These are phyloP conservation scores for Synergus laeviventris DNA, from an alignment of 2,888 invertebrate species.

Conservation along the genomic window DNA sequence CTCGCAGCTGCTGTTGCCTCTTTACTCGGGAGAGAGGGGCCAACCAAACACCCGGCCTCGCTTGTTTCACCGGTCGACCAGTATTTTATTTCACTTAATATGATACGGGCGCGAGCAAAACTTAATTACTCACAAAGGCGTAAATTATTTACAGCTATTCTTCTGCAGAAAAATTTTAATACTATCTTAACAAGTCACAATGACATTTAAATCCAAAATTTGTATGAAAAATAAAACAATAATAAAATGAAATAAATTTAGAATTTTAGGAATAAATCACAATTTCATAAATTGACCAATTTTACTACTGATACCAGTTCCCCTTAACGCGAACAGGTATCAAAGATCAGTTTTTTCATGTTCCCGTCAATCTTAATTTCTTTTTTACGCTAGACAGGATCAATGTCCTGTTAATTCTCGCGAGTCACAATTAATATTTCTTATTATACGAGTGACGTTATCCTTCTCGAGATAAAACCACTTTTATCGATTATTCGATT, in stretches of 20 bases:
- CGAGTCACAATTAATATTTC: background rate
- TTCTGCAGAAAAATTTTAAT: background rate
- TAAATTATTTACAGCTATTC: background rate
- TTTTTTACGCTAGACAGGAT: background rate
- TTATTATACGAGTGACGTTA: background rate
- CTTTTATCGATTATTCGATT: background rate
- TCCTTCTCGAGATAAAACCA: background rate
- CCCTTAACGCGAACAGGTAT: background rate
- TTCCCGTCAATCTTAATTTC: background rate
- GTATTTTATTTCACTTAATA: constrained; percentile 58
- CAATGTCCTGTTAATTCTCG: too few species aligned
- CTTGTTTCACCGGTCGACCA: constrained; percentile 55
- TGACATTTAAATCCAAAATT: too few species aligned
- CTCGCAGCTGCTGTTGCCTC: constrained; percentile 64
- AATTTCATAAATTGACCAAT: too few species aligned
- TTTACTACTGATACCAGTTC: background rate
- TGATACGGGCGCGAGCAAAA: constrained; percentile 46
- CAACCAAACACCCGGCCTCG: constrained; percentile 60
- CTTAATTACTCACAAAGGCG: constrained; percentile 6
- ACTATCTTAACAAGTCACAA: too few species aligned
- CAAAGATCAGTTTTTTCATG: background rate
- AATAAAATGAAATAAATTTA: background rate
- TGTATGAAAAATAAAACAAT: background rate
- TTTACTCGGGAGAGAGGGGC: constrained; percentile 61
- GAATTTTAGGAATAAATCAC: too few species aligned